These are phyloP conservation scores for Temnothorax longispinosus DNA, from an alignment of 1,140 invertebrate genomes.

Conservation along the genomic window DNA sequence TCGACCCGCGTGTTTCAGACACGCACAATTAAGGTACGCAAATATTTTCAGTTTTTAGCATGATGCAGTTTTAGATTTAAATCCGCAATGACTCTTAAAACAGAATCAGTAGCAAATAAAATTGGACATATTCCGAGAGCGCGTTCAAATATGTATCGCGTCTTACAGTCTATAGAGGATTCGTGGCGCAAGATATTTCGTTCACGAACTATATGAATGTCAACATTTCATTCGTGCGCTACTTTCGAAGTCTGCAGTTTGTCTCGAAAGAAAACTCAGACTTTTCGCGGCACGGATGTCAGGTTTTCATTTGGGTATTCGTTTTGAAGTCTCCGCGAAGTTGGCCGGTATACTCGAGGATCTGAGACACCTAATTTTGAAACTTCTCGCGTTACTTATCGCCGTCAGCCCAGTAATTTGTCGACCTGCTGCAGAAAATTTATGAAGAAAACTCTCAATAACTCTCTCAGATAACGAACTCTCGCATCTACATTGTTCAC, in stretches of 20 bases:
- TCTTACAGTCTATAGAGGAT: background rate
- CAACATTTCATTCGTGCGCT: slow-evolving; percentile 30
- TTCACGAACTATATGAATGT: slow-evolving; percentile 17
- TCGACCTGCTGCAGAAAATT: slow-evolving; percentile 46
- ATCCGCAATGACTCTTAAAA: background rate
- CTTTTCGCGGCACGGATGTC: slow-evolving; percentile 6
- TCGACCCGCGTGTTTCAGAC: background rate
- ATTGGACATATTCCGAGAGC: background rate
- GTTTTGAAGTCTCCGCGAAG: slow-evolving; percentile 46
- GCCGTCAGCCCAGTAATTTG: slow-evolving; percentile 46
- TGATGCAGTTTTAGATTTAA: background rate
- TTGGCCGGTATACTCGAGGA: slow-evolving; percentile 33
- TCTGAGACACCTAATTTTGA: slow-evolving; percentile 49
- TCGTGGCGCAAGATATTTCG: slow-evolving; percentile 22
- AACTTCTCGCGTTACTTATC: slow-evolving; percentile 53
- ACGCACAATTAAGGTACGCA: background rate
- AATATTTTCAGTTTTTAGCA: background rate
- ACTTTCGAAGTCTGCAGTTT: slow-evolving; percentile 48
- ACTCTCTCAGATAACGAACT: slow-evolving; percentile 20
- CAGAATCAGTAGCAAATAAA: background rate
- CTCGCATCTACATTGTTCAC: slow-evolving; percentile 16
- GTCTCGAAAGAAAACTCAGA: slow-evolving; percentile 47
- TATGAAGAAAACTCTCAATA: slow-evolving; percentile 46
- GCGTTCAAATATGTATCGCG: background rate
- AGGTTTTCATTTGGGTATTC: slow-evolving; percentile 57